phyloP scores from a whole-genome alignment of 35 echinoderm and acorn worm genomes.

The Nesometra sesokonis region DNA sequence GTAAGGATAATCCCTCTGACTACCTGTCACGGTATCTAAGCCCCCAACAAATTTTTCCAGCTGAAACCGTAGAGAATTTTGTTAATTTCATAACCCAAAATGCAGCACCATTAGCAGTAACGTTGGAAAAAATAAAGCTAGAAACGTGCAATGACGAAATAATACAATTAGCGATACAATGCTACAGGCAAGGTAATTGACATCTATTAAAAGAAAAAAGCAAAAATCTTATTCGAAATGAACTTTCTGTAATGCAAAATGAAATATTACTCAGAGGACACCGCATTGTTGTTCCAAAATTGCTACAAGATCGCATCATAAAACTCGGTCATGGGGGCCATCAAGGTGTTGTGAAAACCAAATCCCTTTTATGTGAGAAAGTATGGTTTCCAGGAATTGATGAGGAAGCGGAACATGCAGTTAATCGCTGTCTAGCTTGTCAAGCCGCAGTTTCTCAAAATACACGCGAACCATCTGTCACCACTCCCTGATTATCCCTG shows the following conservation, averaged over 20 bases:
- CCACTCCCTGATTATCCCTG: constrained; percentile 22
- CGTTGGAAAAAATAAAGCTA: constrained; percentile 10
- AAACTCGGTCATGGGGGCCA: constrained; percentile 10
- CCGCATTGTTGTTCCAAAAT: no score
- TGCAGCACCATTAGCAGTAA: constrained; percentile 30
- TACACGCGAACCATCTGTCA: constrained; percentile 19
- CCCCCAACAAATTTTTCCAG: neutral
- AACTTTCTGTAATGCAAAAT: constrained; percentile 31
- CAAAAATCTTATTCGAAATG: constrained; percentile 18
- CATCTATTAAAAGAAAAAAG: neutral
- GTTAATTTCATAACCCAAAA: constrained; percentile 18
- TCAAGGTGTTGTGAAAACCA: constrained; percentile 48
- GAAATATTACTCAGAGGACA: neutral
- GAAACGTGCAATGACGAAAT: constrained; percentile 24
- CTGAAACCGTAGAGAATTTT: constrained; percentile 17
- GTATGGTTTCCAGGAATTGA: constrained; percentile 49
- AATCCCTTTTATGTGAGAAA: no score
- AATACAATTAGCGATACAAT: constrained; percentile 11
- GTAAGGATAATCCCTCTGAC: constrained; percentile 46
- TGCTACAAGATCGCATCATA: no score
- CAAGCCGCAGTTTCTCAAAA: neutral
- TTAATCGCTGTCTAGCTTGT: constrained; percentile 16
- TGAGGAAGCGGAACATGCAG: constrained; percentile 11
- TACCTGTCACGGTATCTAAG: constrained; percentile 44
- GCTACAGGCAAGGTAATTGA: neutral